Evolutionary conservation across 53 echinoderm and acorn worm genomes (phyloP), one percentile per base, ranked within the genome.

Genomic region (Astropecten irregularis): DNA sequence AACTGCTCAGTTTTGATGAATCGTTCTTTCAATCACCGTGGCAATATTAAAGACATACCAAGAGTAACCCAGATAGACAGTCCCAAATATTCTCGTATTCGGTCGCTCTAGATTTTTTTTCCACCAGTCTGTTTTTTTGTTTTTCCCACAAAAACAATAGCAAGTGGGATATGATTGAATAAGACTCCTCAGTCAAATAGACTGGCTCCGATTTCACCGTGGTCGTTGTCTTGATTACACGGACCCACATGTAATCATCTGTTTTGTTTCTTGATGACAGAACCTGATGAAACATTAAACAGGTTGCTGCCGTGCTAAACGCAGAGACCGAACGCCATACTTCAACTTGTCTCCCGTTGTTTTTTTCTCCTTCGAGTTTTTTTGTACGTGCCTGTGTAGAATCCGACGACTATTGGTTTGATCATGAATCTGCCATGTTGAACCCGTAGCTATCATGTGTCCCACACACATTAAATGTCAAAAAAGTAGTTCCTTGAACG

Each of bases 381-480:
- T 6, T 6, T 6, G 42, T 6, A 11, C 6, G 42, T 42, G 11
- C 42, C 42, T 11, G 6, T 42, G 42, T 42, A 20, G 77, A 59
- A 60, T 28, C 23, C 10, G 19, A 16, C 3, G 27, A 37, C 62
- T 31, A 48, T 79, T 62, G 56, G 79, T 79, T 79, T 44, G 62
- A 44, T 37, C 62, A 44, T 62, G 44, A 62, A 79, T 56, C 60
- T 37, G 57, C 61, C 47, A 79, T 61, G 61, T 79, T 79, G 60
- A 30, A 42, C 37, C 42, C n/a, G 29, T 29, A 30, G 16, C 28
- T 79, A 79, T 79, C 79, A 20, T 39, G 31, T 79, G 62, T 79
- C 79, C 6, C 42, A 11, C 42, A 8, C 79, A 79, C 44, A 56
- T 79, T 61, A 79, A 79, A 79, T 79, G 79, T 79, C 79, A 79